A percentile compares a stretch with the other conserved stretches of the same genome.
These are phyloP conservation scores for Athrips mouffetella DNA, from an alignment of 2,888 invertebrate species.

Conservation along the genomic window DNA sequence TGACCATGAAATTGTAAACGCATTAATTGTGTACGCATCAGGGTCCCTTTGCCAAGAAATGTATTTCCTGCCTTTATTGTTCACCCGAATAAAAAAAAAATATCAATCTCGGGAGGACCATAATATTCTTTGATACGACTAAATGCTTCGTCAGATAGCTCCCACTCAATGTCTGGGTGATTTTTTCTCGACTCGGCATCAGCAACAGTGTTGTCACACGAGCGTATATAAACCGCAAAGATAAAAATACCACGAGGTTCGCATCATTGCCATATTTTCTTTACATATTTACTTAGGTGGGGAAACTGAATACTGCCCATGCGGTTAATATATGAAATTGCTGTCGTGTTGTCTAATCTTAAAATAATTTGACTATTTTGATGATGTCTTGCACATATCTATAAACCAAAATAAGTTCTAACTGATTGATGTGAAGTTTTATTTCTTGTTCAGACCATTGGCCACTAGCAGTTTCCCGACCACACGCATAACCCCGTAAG, in stretches of 20 bases:
- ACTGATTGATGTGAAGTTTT: background rate
- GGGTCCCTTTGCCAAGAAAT: conserved; percentile 26
- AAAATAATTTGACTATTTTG: background rate
- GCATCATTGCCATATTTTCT: background rate
- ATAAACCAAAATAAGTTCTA: background rate
- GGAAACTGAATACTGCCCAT: no score
- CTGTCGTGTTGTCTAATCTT: background rate
- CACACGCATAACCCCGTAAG: background rate
- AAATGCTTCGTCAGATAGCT: background rate
- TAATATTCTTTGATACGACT: background rate
- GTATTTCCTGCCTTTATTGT: conserved; percentile 30
- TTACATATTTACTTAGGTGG: background rate
- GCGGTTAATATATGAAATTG: conserved; percentile 2
- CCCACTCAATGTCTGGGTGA: conserved; percentile 20
- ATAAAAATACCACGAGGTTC: conserved; percentile 15
- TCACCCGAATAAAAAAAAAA: conserved; percentile 31
- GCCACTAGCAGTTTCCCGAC: background rate
- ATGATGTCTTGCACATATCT: background rate
- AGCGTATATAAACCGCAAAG: conserved; percentile 30
- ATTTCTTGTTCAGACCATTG: background rate
- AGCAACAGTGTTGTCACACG: conserved; percentile 28
- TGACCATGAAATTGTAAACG: conserved; percentile 13
- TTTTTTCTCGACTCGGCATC: conserved; percentile 26
- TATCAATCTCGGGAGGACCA: conserved; percentile 16
- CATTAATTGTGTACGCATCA: background rate